A percentile compares a stretch with the other conserved stretches of the same genome.
phyloP scores from a whole-genome alignment of 2,113 vertebrate genomes.

The Lepidothrix coronata region DNA sequence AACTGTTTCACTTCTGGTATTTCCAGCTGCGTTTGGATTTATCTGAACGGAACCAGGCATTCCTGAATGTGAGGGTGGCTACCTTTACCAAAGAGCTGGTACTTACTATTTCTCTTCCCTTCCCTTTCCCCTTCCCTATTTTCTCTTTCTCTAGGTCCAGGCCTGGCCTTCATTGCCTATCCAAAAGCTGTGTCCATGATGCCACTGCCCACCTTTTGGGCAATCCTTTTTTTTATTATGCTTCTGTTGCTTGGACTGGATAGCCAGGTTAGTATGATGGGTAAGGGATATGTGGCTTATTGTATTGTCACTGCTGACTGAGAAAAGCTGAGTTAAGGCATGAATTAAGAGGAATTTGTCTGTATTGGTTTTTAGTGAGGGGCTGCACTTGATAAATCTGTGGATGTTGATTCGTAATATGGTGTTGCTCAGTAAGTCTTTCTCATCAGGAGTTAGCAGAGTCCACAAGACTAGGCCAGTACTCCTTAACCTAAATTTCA shows the following conservation, averaged over 20 bases:
- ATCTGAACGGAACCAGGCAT: conserved; percentile 63
- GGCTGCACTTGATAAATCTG: not conserved
- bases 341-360: not conserved
- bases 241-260: conserved; percentile 98
- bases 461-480: not conserved
- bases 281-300: not conserved
- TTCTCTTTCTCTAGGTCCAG: conserved; percentile 87
- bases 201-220: conserved; percentile 97
- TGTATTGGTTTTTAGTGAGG: not conserved
- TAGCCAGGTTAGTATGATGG: conserved; percentile 87
- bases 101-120: conserved; percentile 54
- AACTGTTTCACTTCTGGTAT: conserved; percentile 66
- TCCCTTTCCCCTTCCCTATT: conserved; percentile 64
- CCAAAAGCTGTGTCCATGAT: conserved; percentile 99
- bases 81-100: not conserved
- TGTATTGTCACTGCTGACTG: not conserved
- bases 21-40: conserved; percentile 70
- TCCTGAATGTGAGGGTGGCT: conserved; percentile 53
- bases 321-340: not conserved
- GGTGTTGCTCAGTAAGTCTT: not conserved
- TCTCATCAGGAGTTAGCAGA: not conserved
- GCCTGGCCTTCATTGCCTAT: conserved; percentile 98
- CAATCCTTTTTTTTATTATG: conserved; percentile 99
- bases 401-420: not conserved
- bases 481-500: not conserved